Evolutionary conservation across 2,797 vertebrate genomes (phyloP).

Genomic region (Coccyzus lansbergi): DNA sequence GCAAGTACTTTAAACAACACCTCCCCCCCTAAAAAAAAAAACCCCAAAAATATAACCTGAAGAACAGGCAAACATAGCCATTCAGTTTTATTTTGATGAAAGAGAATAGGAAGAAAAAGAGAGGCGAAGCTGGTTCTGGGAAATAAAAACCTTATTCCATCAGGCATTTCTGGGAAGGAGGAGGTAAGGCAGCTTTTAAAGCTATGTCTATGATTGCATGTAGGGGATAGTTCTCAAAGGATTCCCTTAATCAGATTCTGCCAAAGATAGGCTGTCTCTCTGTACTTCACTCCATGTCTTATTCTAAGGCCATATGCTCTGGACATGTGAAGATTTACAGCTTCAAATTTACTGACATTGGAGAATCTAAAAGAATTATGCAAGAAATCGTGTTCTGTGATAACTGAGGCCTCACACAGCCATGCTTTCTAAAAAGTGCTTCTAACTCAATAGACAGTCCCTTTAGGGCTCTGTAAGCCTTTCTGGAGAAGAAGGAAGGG

Average conservation of each 20-base stretch:
- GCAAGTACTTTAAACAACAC: neutral
- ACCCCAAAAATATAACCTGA: neutral
- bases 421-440: neutral
- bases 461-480: constrained; percentile 24
- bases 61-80: neutral
- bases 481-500: neutral
- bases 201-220: neutral
- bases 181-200: neutral
- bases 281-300: neutral
- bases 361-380: constrained; percentile 43
- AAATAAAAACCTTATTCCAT: neutral
- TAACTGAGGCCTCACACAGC: constrained; percentile 22
- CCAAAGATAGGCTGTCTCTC: neutral
- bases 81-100: neutral
- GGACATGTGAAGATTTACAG: constrained; percentile 10
- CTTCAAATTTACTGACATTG: neutral
- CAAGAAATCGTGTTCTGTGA: constrained; percentile 22
- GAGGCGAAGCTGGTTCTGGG: neutral
- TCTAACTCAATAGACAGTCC: neutral
- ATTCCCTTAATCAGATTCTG: constrained; percentile 34
- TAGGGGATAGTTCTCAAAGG: neutral
- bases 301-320: constrained; percentile 8
- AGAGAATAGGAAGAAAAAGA: neutral
- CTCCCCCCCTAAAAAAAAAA: no score
- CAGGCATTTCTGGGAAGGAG: constrained; percentile 8